Percentiles rank a stretch among this genome's conserved stretches.
Evolutionary conservation across 1,140 invertebrate species (phyloP).

Genomic region (Drosophila malerkotliana): DNA sequence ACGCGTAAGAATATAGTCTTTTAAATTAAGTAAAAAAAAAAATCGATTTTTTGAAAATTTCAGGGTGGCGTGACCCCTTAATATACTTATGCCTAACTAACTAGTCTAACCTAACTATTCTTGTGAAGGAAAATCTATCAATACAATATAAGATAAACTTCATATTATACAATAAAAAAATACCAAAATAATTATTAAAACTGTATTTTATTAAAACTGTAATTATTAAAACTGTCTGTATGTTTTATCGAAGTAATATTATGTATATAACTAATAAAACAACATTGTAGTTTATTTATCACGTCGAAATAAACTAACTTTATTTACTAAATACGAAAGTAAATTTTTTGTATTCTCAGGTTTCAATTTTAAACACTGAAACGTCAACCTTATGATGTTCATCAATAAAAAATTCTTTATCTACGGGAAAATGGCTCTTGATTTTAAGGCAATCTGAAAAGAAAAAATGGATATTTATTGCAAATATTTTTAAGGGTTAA

Average conservation of each 20-base stretch:
- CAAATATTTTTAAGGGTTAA: neutral
- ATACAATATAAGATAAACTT: too few relatives aligned
- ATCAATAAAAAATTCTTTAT: slow-evolving; percentile 30
- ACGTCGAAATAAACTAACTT: neutral
- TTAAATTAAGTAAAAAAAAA: too few relatives aligned
- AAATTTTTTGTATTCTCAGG: slow-evolving; percentile 12
- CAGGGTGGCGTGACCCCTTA: too few relatives aligned
- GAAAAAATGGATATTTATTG: neutral
- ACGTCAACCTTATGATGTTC: slow-evolving; percentile 34
- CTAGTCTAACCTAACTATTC: too few relatives aligned
- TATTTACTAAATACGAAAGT: neutral
- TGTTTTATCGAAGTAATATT: neutral
- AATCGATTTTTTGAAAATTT: too few relatives aligned
- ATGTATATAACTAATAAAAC: neutral
- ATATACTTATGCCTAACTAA: too few relatives aligned
- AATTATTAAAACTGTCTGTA: neutral
- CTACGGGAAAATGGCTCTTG: slow-evolving; percentile 30
- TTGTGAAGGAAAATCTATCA: too few relatives aligned
- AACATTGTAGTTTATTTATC: neutral
- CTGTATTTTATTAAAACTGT: slow-evolving; percentile 1
- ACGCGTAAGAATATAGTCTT: too few relatives aligned
- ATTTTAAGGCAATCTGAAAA: slow-evolving; percentile 54
- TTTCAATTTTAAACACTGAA: slow-evolving; percentile 51
- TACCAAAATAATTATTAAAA: neutral
- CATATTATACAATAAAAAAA: neutral